These are phyloP conservation scores for Brenthis daphne DNA, from an alignment of 2,888 invertebrate genomes.

Conservation along the genomic window DNA sequence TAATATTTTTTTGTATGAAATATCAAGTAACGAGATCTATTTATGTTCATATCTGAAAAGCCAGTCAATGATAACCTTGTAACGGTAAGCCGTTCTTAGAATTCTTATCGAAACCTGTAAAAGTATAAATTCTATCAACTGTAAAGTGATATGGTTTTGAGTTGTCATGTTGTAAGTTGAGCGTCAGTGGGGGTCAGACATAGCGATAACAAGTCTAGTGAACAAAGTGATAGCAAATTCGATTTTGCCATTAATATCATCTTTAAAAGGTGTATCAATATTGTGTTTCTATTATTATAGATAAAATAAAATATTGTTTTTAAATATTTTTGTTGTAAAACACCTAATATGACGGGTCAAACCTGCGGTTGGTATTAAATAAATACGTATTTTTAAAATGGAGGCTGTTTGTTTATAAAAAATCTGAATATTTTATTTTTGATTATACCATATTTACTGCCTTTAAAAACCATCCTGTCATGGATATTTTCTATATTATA, in stretches of 20 bases:
- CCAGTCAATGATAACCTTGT: slow-evolving; percentile 41
- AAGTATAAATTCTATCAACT: slow-evolving; percentile 25
- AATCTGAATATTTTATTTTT: too few species aligned
- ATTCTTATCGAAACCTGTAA: slow-evolving; percentile 31
- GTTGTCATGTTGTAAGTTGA: slow-evolving; percentile 3
- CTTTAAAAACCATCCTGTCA: too few species aligned
- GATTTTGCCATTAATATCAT: neutral
- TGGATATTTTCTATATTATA: too few species aligned
- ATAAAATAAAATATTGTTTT: too few species aligned
- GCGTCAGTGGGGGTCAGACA: neutral
- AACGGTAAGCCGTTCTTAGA: slow-evolving; percentile 33
- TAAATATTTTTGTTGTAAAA: too few species aligned
- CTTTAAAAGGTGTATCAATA: too few species aligned
- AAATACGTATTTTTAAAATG: too few species aligned
- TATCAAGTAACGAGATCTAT: slow-evolving; percentile 6
- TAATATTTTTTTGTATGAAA: neutral
- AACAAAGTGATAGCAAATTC: neutral
- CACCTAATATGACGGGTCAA: too few species aligned
- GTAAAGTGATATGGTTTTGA: slow-evolving; percentile 2
- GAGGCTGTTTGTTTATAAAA: too few species aligned
- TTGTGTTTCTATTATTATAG: too few species aligned
- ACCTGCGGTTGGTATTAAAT: too few species aligned
- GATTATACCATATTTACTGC: too few species aligned
- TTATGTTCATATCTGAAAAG: slow-evolving; percentile 23
- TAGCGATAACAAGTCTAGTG: neutral